Evolutionary conservation across 2,888 invertebrate species (phyloP), one percentile per base, ranked within the genome.

Genomic region (Pteria penguin): DNA sequence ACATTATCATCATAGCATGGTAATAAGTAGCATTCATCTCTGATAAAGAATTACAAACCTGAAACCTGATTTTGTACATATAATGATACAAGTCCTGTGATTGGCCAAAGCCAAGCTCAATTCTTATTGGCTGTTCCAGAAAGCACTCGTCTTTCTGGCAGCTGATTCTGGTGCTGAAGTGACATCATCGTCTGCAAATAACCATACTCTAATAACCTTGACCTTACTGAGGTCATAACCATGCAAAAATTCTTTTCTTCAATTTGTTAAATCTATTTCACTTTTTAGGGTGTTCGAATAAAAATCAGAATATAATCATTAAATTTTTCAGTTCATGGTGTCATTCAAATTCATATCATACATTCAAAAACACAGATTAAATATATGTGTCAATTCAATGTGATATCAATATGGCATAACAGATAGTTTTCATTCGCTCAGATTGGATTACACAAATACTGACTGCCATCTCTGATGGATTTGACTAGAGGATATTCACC

Each of bases 111-210:
- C 66, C 66, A 66, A 52, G 24, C 52, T 52, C 60, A 60, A 4
- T 60, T 52, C 52, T 66, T 32, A 66, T 66, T 52, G 66, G 73
- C 79, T 76, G 79, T 68, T 61, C 65, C 72, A 79, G 79, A 79
- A 79, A 79, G 79, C 66, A 69, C 71, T 76, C 66, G 66, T 73
- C 79, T 79, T 79, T 79, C 79, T 79, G 66, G 72, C 79, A 76
- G 79, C 76, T 29, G 67, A 57, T 58, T 60, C 67, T 60, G 62
- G 45, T 45, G 45, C 18, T 18, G 11, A 45, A 45, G 8, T 45
- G 45, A 45, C 45, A n/a, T 45, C 45, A 45, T 45, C 45, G 45
- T 45, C 45, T 45, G 45, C 67, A 76, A 76, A 76, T 62, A 63
- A 63, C 32, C 67, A 62, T 33, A 31, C 66, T 33, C 76, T 62